Evolutionary conservation across 2,888 invertebrate genomes (phyloP).

Genomic region (Teinopalpus imperialis): DNA sequence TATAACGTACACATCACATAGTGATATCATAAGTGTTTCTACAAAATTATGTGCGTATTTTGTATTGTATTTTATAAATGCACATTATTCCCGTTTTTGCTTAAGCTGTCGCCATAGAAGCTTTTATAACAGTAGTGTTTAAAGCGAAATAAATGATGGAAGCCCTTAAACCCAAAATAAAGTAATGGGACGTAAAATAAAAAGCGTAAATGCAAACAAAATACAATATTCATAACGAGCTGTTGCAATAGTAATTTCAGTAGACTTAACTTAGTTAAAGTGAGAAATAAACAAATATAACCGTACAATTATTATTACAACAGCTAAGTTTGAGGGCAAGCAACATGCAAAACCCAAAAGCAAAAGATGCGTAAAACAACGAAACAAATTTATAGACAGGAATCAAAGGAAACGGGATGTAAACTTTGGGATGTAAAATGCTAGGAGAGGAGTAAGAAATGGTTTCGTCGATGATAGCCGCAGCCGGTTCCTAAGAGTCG

Average conservation of each 20-base stretch:
- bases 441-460: conserved; percentile 57
- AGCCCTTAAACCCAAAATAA: conserved; percentile 36
- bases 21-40: background rate
- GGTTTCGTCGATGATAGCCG: conserved; percentile 78
- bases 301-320: conserved; percentile 45
- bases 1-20: conserved; percentile 39
- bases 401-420: conserved; percentile 52
- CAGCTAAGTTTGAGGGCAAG: conserved; percentile 54
- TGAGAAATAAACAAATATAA: conserved; percentile 15
- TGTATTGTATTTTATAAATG: conserved; percentile 3
- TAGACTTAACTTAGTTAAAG: conserved; percentile 15
- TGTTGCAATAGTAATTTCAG: conserved; percentile 40
- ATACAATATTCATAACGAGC: conserved; percentile 36
- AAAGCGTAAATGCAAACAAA: conserved; percentile 28
- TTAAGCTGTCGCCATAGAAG: conserved; percentile 60
- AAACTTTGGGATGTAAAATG: conserved; percentile 46
- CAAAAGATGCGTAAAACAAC: conserved; percentile 53
- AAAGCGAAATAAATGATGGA: conserved; percentile 35
- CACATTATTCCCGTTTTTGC: conserved; percentile 26
- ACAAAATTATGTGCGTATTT: background rate
- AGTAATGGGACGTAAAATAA: conserved; percentile 31
- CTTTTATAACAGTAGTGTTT: conserved; percentile 42
- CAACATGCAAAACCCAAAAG: conserved; percentile 47
- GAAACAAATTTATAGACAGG: conserved; percentile 54
- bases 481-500: conserved; percentile 71